phyloP scores from a whole-genome alignment of 92 coral and sea anemone genomes.

The Porites lobata region DNA sequence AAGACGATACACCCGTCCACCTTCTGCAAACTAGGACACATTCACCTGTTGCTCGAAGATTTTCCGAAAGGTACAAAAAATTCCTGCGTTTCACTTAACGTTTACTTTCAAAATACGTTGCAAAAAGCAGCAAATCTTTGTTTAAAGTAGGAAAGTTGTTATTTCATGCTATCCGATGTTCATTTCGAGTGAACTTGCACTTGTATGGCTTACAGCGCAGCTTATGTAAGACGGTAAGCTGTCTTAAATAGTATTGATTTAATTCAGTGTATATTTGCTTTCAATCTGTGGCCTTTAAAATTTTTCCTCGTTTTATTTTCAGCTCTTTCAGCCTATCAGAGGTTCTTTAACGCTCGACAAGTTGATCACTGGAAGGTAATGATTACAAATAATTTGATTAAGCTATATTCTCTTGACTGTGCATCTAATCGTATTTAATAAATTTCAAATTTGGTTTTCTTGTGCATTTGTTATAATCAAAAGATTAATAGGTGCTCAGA shows the following conservation, averaged over 20 bases:
- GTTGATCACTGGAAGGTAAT: conserved; percentile 98
- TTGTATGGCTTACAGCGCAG: neutral
- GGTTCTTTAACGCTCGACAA: conserved; percentile 91
- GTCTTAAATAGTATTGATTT: too few relatives aligned
- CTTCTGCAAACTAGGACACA: conserved; percentile 96
- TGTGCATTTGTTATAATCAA: neutral
- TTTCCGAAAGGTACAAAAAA: conserved; percentile 87
- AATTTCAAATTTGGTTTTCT: neutral
- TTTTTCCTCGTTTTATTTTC: conserved; percentile 34
- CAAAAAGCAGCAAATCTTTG: too few relatives aligned
- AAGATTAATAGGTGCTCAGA: neutral
- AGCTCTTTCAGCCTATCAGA: conserved; percentile 99
- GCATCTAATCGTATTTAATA: neutral
- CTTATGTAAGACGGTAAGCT: too few relatives aligned
- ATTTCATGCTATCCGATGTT: neutral
- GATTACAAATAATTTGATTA: neutral
- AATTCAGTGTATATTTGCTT: neutral
- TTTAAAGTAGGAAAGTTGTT: neutral
- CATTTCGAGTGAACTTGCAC: neutral
- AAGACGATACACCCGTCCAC: conserved; percentile 84
- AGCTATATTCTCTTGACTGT: neutral
- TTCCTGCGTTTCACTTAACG: neutral
- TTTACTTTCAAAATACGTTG: neutral
- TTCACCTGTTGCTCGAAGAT: conserved; percentile 98
- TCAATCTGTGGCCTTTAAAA: conserved; percentile 6